Conservation (phyloP, 2,888 invertebrate species). For the Gisinianus flammeolus region DNA sequence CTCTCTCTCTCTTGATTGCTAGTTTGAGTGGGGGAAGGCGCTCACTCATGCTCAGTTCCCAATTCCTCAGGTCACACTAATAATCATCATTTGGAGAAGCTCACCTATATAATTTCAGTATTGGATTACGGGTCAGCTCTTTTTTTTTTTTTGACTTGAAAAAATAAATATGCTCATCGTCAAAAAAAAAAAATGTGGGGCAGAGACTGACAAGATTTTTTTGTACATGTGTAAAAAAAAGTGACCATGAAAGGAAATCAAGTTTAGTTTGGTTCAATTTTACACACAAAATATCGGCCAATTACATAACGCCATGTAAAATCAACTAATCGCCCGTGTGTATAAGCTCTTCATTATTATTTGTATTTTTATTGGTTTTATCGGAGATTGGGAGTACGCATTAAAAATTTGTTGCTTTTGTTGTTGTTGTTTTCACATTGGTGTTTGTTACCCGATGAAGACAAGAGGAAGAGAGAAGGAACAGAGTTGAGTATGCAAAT, state of each 20-base stretch:
- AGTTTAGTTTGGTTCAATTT: slow-evolving; percentile 12
- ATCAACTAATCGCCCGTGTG: too few species aligned
- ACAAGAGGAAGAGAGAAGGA: too few species aligned
- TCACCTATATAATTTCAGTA: neutral
- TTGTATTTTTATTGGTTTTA: too few species aligned
- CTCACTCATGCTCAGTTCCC: neutral
- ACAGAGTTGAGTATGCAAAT: too few species aligned
- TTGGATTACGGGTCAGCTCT: neutral
- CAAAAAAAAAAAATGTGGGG: too few species aligned
- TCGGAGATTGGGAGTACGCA: too few species aligned
- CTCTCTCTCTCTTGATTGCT: too few species aligned
- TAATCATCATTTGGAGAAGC: neutral
- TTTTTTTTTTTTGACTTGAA: too few species aligned
- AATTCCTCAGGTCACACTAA: neutral
- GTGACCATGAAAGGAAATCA: slow-evolving; percentile 27
- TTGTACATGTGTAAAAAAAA: slow-evolving; percentile 2
- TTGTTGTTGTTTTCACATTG: neutral
- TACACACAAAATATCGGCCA: too few species aligned
- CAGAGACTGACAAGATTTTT: neutral
- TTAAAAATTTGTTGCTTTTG: neutral
- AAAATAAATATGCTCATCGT: too few species aligned
- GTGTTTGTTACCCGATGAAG: neutral
- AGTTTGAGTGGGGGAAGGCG: neutral
- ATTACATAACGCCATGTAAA: too few species aligned
- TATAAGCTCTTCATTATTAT: too few species aligned